Conservation (phyloP, 1,140 invertebrate genomes). For the Harlomillsia oculata region DNA sequence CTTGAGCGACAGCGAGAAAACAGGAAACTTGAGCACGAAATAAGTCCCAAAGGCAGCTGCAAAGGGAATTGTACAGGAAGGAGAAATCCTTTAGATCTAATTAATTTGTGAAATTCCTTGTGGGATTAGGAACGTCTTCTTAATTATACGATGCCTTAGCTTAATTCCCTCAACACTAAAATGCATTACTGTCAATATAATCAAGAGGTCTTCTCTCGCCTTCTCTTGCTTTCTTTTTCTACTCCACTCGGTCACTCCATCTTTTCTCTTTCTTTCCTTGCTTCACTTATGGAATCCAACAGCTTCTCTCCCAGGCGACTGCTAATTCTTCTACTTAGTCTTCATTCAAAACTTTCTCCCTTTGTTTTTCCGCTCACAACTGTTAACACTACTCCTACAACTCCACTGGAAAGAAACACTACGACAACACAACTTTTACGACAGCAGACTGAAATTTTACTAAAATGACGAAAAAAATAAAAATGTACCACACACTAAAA, state of each 20-base stretch:
- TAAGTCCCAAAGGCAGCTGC: too few species aligned
- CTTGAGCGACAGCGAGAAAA: not conserved
- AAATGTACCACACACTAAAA: too few species aligned
- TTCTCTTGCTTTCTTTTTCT: not conserved
- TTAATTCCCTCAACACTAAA: slow-evolving; percentile 19
- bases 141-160: slow-evolving; percentile 18
- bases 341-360: not conserved
- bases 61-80: too few species aligned
- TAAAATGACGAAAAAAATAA: too few species aligned
- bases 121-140: slow-evolving; percentile 18
- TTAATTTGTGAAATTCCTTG: slow-evolving; percentile 27
- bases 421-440: too few species aligned
- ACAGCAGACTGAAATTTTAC: too few species aligned
- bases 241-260: not conserved
- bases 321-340: not conserved
- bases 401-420: too few species aligned
- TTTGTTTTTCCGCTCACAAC: not conserved
- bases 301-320: not conserved
- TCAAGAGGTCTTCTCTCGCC: not conserved
- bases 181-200: slow-evolving; percentile 16
- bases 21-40: not conserved
- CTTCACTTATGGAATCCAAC: not conserved
- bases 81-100: slow-evolving; percentile 16
- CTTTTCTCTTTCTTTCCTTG: not conserved
- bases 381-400: too few species aligned